These are phyloP conservation scores for Lycocorax pyrrhopterus DNA, from an alignment of 2,113 vertebrate species.

Conservation along the genomic window DNA sequence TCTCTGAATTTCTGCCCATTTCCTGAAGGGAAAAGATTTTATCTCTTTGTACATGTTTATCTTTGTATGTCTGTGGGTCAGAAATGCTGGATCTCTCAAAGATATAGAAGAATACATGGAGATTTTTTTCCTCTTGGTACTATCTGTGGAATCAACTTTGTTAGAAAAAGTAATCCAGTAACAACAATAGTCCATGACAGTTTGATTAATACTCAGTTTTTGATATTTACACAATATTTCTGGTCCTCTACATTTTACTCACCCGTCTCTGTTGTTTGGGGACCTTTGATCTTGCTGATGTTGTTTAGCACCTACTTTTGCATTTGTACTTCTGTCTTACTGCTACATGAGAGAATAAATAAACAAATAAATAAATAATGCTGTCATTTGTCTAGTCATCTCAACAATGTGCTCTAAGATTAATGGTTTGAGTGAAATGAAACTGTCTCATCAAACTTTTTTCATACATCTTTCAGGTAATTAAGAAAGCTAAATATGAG, in stretches of 20 bases:
- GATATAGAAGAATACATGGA: not conserved
- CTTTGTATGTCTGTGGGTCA: not conserved
- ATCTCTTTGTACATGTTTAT: not conserved
- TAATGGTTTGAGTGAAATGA: not conserved
- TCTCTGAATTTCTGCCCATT: not conserved
- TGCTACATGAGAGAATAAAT: not conserved
- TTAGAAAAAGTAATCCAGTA: not conserved
- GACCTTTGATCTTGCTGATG: not conserved
- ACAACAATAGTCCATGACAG: not conserved
- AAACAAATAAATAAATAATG: not conserved
- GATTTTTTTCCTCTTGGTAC: not conserved
- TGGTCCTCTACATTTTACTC: not conserved
- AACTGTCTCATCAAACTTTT: not conserved
- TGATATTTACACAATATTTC: not conserved
- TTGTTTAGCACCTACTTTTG: not conserved
- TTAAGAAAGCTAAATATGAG: conserved; percentile 3
- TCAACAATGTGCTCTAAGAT: not conserved
- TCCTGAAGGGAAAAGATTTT: not conserved
- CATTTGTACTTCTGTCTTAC: not conserved
- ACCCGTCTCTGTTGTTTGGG: not conserved
- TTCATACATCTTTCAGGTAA: not conserved
- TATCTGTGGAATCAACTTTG: not conserved
- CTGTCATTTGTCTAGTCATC: not conserved
- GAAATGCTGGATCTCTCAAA: not conserved
- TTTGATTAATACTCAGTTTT: not conserved